Base-by-base conservation (phyloP, 2,888 invertebrate genomes). In the Sipha maydis region DNA sequence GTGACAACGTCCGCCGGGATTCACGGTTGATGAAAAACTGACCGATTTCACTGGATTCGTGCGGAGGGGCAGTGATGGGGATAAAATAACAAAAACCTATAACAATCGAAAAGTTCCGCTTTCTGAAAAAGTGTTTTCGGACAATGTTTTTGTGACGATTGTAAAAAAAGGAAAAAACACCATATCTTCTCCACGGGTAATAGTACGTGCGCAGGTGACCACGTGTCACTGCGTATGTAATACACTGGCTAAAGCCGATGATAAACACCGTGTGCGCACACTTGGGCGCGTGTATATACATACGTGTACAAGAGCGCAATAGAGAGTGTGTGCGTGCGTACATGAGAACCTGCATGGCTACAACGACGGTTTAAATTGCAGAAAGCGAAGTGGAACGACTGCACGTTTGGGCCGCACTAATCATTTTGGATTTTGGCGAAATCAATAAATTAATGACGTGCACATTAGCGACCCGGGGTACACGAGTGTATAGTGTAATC, bases 401-500 rank as follows among this genome's bases (percentile, higher is more conserved):
- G 8, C 34, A 48, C n/a, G 76, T 84, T 75, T 61, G 56, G 75
- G 78, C 73, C 21, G n/a, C 85, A 54, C 31, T 54, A 88, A 88
- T 82, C 88, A 82, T 82, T 80, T 88, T 19, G 48, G 41, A 80
- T 86, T 88, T 88, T 82, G 82, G 82, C 88, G 88, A 88, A 88
- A 88, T 88, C 88, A 67, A 88, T 88, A 82, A 73, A 79, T 56
- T 88, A 88, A 80, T 88, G 85, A 86, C 85, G 79, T 19, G 83
- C 77, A 86, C 79, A 88, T 82, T 82, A 88, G 54, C 88, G 41
- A n/a, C 75, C 61, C 11, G 67, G 38, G 75, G 75, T 61, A 25
- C 48, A 48, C 56, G 38, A 34, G 77, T 48, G 21, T 11, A 31
- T 21, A 79, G 67, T 48, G 82, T 48, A 71, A 71, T 83, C 71